Evolutionary conservation across 1,140 invertebrate genomes (phyloP), one percentile per base, ranked within the genome.

Genomic region (Lepidurus arcticus): DNA sequence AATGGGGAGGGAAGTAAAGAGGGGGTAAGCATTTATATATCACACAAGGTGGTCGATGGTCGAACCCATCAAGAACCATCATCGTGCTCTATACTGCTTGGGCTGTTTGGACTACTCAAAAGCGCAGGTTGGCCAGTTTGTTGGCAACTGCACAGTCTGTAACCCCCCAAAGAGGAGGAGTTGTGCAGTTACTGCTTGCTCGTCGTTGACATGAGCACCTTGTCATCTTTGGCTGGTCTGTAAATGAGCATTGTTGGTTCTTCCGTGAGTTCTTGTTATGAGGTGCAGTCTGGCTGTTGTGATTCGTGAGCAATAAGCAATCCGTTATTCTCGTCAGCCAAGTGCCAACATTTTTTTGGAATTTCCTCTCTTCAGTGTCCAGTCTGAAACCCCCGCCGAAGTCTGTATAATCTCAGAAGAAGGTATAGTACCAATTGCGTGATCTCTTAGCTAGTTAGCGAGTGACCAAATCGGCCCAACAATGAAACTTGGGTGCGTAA

Each of bases 51-150:
- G 21, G 53, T 65, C 21, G 53, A 65, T 65, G 53, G 53, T 65
- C 53, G 21, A 65, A 65, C 53, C 53, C 53, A 65, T 65, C 53
- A 65, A n/a, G 53, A 65, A 65, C 53, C 53, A 21, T 65, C 53
- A 65, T 65, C 53, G 13, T 65, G 21, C 53, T 65, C 53, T 21
- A 65, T 21, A 21, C 53, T 65, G n/a, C 53, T 65, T 65, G 53
- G 53, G 53, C 53, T 65, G 53, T 65, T 65, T 21, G 53, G 21
- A 21, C 53, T 21, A 65, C 53, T 65, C 53, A 65, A 65, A 65
- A 65, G 53, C 53, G 53, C 53, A 65, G 53, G 53, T 65, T 65
- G 53, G 53, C 53, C 53, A 65, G 53, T 65, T 65, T 65, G 21
- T 65, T 65, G 53, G 53, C 53, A 65, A 65, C 53, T 65, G 53